Evolutionary conservation across 2,888 invertebrate genomes (phyloP), one percentile per base, ranked within the genome.

Genomic region (Thelaira solivaga): DNA sequence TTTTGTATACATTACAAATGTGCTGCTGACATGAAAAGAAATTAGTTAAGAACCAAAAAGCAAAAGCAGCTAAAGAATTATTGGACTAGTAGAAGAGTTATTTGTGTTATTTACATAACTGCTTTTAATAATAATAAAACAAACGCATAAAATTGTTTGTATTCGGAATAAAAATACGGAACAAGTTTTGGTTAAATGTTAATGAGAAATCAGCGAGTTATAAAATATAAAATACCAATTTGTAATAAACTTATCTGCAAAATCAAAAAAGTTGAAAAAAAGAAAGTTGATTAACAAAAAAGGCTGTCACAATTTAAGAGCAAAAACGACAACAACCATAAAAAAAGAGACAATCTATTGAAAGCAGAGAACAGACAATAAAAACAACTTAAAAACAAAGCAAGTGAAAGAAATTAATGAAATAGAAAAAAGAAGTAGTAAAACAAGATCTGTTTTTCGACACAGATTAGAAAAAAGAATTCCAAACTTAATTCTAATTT

Each of bases 371-470:
- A 49, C 36, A 62, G 31, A 61, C 43, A 55, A 49, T 55, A 76
- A 61, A 47, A 64, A 75, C 34, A 75, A 65, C 36, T 67, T 49
- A 26, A 76, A 77, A 77, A 68, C 73, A 77, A 78, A 78, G 77
- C 67, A 77, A 71, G 43, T 67, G 45, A 64, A 72, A 72, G 71
- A 72, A 76, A 74, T 72, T 76, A 72, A 43, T 74, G 62, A 74
- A 78, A 74, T 61, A 74, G 49, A 67, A 72, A n/a, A 59, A 61
- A 76, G 53, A 73, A 73, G 73, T 76, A 71, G 76, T 78, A 74
- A 78, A 78, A 74, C 77, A 78, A 78, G 78, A 74, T 74, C 69
- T 68, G 73, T 64, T 55, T 67, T 59, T 69, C 73, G 78, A 73
- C 73, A 78, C 69, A 78, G 78, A 78, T 78, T 73, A 78, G 53